Conservation (phyloP, 2,113 vertebrate genomes). For the Tricholaema leucomelas region DNA sequence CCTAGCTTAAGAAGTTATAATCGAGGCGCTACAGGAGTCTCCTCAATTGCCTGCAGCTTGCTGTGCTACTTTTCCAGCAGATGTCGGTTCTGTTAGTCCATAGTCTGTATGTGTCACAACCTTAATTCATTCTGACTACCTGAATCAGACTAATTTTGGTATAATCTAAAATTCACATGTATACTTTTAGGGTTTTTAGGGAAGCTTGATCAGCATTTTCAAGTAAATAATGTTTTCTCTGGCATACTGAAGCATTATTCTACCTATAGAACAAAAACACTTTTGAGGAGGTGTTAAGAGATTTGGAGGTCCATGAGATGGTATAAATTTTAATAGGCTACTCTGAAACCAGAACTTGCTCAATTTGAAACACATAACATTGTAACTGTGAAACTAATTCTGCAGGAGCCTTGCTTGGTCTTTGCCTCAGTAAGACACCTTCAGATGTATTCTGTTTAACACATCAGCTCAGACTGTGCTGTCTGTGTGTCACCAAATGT, state of each 20-base stretch:
- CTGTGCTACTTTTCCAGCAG: no score
- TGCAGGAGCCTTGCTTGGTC: not conserved
- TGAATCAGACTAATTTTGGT: not conserved
- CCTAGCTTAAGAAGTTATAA: no score
- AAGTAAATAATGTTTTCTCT: not conserved
- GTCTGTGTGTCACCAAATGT: no score
- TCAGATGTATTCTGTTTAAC: not conserved
- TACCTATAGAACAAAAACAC: not conserved
- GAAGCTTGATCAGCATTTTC: conserved; percentile 4
- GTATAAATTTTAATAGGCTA: not conserved
- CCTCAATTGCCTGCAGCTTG: no score
- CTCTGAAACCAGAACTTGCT: not conserved
- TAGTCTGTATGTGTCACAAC: not conserved
- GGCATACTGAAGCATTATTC: not conserved
- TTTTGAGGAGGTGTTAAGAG: not conserved
- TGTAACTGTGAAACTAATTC: not conserved
- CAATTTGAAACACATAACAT: not conserved
- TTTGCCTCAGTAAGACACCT: not conserved
- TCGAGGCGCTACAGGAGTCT: no score
- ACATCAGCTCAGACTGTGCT: not conserved
- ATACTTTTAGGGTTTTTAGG: not conserved
- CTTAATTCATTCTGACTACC: not conserved
- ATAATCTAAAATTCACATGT: not conserved
- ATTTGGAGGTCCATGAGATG: not conserved
- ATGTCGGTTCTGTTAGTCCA: no score